Conservation (phyloP, 2,113 vertebrate genomes). For the Centropristis striata region DNA sequence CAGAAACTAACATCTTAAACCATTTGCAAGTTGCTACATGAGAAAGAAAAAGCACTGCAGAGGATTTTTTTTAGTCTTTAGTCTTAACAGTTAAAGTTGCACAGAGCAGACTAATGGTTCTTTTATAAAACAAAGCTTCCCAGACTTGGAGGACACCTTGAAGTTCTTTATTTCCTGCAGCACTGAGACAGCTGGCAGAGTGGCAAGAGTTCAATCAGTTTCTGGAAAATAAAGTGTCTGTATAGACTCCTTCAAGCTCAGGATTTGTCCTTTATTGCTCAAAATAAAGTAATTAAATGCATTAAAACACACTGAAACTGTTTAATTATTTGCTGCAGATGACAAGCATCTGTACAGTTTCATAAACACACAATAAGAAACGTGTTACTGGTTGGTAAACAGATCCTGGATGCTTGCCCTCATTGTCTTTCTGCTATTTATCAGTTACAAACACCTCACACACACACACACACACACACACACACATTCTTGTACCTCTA, state of each 20-base stretch:
- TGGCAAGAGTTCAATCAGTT: not conserved
- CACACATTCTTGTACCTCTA: too few species aligned
- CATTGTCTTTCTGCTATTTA: not conserved
- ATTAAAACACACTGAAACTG: not conserved
- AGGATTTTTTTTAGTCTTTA: too few species aligned
- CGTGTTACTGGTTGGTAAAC: conserved; percentile 9
- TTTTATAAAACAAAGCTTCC: not conserved
- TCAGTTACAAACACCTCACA: not conserved
- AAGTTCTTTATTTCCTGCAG: conserved; percentile 1
- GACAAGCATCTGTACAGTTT: not conserved
- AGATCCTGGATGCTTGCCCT: conserved; percentile 6
- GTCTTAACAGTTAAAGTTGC: too few species aligned
- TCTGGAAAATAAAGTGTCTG: not conserved
- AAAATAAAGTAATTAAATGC: not conserved
- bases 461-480: conserved; percentile 17
- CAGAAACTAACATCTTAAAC: too few species aligned
- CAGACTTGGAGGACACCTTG: not conserved
- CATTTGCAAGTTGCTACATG: too few species aligned
- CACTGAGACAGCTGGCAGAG: conserved; percentile 6
- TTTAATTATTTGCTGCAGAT: not conserved
- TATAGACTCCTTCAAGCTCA: not conserved
- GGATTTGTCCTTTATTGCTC: not conserved
- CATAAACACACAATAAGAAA: not conserved
- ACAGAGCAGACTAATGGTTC: not conserved
- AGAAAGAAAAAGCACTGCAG: too few species aligned